A percentile compares a stretch with the other conserved stretches of the same genome.
phyloP scores from a whole-genome alignment of 2,113 vertebrate genomes.

The Trachemys scripta region DNA sequence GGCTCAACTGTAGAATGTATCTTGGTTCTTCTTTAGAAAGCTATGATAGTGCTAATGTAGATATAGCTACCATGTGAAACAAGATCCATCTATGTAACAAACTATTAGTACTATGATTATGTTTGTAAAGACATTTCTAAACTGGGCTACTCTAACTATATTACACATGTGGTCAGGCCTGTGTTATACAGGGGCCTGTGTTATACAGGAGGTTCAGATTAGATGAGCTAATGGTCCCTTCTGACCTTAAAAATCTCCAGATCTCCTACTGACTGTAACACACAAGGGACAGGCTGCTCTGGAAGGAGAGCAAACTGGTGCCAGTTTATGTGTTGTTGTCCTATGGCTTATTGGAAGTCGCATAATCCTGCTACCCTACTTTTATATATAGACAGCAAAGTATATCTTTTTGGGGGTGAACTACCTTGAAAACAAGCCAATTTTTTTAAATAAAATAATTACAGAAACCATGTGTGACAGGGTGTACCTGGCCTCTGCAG shows the following conservation, averaged over 20 bases:
- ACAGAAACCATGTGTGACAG: not conserved
- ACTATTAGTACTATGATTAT: not conserved
- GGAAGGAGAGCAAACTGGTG: not conserved
- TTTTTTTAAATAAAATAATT: not conserved
- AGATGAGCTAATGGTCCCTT: not conserved
- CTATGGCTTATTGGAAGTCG: not conserved
- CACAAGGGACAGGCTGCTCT: not conserved
- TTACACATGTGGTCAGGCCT: not conserved
- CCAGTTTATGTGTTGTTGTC: not conserved
- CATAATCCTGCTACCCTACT: not conserved
- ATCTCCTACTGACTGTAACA: not conserved
- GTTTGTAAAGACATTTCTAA: not conserved
- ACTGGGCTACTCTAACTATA: not conserved
- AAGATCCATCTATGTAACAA: not conserved
- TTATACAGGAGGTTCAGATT: not conserved
- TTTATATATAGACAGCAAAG: not conserved
- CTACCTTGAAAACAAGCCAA: not conserved
- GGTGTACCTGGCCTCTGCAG: not conserved
- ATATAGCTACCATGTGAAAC: not conserved
- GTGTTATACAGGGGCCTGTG: not conserved
- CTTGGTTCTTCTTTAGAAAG: conserved; percentile 10
- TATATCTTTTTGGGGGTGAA: not conserved
- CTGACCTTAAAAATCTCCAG: not conserved
- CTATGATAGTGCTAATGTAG: not conserved
- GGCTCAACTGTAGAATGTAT: not conserved